phyloP scores from a whole-genome alignment of 2,113 vertebrate species.

The Dipodomys merriami region DNA sequence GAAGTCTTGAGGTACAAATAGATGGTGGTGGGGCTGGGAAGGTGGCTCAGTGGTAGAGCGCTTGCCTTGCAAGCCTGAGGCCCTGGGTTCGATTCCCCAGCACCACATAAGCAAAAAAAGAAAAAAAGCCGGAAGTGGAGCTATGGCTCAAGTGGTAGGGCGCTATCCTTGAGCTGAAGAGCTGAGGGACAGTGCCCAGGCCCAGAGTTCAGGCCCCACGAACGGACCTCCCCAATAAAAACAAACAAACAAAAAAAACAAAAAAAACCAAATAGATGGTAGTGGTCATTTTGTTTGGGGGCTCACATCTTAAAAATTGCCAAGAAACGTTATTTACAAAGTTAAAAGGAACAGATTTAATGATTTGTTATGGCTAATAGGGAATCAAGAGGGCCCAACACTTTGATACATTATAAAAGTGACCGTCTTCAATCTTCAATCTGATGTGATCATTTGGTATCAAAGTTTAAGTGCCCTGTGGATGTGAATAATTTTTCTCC shows the following conservation, averaged over 20 bases:
- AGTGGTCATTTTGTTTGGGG: background rate
- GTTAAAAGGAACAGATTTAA: background rate
- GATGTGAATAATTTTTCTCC: background rate
- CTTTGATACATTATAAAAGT: background rate
- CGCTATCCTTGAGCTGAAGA: too few relatives aligned
- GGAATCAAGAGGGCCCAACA: background rate
- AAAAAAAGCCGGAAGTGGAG: too few relatives aligned
- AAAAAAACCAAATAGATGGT: too few relatives aligned
- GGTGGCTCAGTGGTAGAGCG: too few relatives aligned
- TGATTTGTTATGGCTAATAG: background rate
- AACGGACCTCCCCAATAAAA: too few relatives aligned
- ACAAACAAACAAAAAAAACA: too few relatives aligned
- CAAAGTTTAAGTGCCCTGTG: background rate
- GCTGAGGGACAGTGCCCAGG: too few relatives aligned
- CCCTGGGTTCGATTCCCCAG: too few relatives aligned
- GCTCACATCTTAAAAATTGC: background rate
- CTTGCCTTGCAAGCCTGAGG: too few relatives aligned
- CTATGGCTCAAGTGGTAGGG: too few relatives aligned
- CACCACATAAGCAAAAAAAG: too few relatives aligned
- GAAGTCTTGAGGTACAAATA: background rate
- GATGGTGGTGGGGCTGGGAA: background rate
- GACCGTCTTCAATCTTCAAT: background rate
- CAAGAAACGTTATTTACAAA: background rate
- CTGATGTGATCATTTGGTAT: background rate
- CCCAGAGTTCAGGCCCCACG: too few relatives aligned